Evolutionary conservation across 2,797 vertebrate species (phyloP).

Genomic region (Platalea minor): DNA sequence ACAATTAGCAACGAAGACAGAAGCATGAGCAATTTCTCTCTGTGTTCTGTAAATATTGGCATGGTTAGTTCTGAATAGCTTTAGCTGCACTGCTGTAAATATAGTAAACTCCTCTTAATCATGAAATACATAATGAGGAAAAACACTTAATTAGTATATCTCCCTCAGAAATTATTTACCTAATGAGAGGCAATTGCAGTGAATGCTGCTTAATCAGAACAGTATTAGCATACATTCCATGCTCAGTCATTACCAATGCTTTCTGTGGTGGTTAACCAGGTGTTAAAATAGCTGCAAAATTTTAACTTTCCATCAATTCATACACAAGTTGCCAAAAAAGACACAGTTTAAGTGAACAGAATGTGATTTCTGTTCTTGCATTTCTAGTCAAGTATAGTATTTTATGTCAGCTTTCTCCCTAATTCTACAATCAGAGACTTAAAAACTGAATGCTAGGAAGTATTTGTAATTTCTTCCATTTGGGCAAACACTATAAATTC

Average conservation of each 20-base stretch:
- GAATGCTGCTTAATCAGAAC: not conserved
- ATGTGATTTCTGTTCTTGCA: not conserved
- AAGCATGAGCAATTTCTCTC: not conserved
- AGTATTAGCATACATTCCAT: not conserved
- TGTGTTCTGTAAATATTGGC: not conserved
- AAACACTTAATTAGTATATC: not conserved
- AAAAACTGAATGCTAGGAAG: not conserved
- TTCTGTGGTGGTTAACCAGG: not conserved
- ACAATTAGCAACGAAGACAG: not conserved
- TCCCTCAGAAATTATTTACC: slow-evolving; percentile 22
- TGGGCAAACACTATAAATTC: not conserved
- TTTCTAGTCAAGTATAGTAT: not conserved
- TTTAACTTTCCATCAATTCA: not conserved
- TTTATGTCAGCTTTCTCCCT: not conserved
- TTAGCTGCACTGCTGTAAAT: not conserved
- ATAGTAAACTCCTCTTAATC: not conserved
- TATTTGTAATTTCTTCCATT: not conserved
- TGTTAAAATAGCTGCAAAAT: not conserved
- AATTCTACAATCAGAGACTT: not conserved
- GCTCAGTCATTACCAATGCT: not conserved
- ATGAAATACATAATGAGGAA: not conserved
- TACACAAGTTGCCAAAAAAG: not conserved
- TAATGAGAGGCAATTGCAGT: slow-evolving; percentile 27
- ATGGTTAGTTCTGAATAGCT: not conserved
- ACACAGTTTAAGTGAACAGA: not conserved